Conservation (phyloP, 1,140 invertebrate genomes). For the Pemphigus obesinymphae region DNA sequence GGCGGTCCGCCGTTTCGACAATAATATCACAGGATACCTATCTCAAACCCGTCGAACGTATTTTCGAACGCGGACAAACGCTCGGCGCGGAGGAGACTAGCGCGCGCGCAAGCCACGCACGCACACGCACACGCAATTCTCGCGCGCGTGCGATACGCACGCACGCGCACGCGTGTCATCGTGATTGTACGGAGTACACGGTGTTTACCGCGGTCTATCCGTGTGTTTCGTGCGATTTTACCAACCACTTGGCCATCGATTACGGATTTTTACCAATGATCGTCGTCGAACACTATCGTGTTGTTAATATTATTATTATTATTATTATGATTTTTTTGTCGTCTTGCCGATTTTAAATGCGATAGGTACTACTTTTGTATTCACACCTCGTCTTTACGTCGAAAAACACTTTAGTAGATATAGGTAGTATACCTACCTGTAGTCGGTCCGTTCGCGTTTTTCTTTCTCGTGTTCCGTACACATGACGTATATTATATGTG, state of each 20-base stretch:
- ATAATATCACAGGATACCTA: neutral
- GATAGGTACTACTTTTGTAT: too few relatives aligned
- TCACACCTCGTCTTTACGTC: too few relatives aligned
- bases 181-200: neutral
- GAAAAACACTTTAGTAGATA: too few relatives aligned
- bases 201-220: conserved; percentile 21
- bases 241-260: conserved; percentile 39
- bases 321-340: neutral
- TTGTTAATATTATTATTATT: neutral
- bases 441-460: too few relatives aligned
- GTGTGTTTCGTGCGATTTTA: conserved; percentile 4
- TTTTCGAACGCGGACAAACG: too few relatives aligned
- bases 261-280: conserved; percentile 10
- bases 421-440: too few relatives aligned
- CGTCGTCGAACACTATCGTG: neutral
- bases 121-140: neutral
- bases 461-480: too few relatives aligned
- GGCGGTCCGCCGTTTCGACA: neutral
- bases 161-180: neutral
- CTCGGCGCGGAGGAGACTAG: too few relatives aligned
- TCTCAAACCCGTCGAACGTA: too few relatives aligned
- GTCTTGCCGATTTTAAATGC: too few relatives aligned
- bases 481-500: neutral
- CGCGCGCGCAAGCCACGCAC: neutral
- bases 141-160: neutral